Percentiles rank a stretch among this genome's conserved stretches.
phyloP scores from a whole-genome alignment of 1,140 invertebrate species.

The Drosophila paulistorum region DNA sequence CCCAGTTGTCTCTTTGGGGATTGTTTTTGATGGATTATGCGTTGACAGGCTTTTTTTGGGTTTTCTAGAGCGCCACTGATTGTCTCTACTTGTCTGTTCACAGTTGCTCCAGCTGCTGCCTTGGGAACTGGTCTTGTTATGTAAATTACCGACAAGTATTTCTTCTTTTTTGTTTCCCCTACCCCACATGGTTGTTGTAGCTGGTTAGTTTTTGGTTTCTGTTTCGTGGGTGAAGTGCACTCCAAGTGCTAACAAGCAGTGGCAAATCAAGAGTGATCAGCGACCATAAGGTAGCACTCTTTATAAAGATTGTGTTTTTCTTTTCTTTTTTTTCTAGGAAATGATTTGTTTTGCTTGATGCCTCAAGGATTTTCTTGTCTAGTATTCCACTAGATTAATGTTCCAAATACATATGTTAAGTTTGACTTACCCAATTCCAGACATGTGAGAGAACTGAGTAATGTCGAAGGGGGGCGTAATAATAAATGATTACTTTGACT shows the following conservation, averaged over 20 bases:
- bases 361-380: slow-evolving; percentile 35
- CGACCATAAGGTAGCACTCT: slow-evolving; percentile 33
- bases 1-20: slow-evolving; percentile 38
- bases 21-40: slow-evolving; percentile 74
- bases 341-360: slow-evolving; percentile 25
- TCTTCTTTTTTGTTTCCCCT: background rate
- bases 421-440: slow-evolving; percentile 14
- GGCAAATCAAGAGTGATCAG: slow-evolving; percentile 40
- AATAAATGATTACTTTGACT: background rate
- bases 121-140: slow-evolving; percentile 80
- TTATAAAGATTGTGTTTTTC: slow-evolving; percentile 4
- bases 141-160: slow-evolving; percentile 61
- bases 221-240: slow-evolving; percentile 61
- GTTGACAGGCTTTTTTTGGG: slow-evolving; percentile 68
- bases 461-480: background rate
- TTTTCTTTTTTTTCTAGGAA: slow-evolving; percentile 4
- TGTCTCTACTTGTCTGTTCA: slow-evolving; percentile 48
- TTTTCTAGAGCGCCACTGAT: slow-evolving; percentile 73
- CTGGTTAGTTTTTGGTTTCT: slow-evolving; percentile 29
- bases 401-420: slow-evolving; percentile 12
- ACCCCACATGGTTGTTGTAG: background rate
- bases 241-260: slow-evolving; percentile 69
- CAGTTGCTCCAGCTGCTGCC: slow-evolving; percentile 24
- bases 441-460: slow-evolving; percentile 24
- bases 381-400: slow-evolving; percentile 37